Base-by-base conservation (phyloP, 2,797 vertebrate genomes). In the Sebastes nivosus region DNA sequence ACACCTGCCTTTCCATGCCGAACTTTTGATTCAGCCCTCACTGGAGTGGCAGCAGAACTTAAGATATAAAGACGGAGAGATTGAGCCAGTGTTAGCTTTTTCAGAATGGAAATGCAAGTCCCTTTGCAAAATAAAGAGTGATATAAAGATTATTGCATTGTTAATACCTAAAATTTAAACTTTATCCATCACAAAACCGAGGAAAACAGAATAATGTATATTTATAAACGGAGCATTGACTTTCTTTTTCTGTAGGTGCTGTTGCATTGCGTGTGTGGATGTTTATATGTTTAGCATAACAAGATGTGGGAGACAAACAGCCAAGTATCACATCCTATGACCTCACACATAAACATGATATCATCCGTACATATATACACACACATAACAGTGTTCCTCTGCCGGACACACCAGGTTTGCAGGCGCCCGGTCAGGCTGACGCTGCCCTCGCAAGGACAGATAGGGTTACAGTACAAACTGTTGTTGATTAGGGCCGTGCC, bases 381-480 rank as follows among this genome's bases (percentile, higher is more conserved):
- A 72, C 64, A 79, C 25, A 29, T 12, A 59, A 25, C 14, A 67
- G 79, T 32, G 80, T 80, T 79, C 14, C 85, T 87, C 72, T 73
- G 82, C 90, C 92, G 93, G 93, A 92, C 88, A 72, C 89, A 92
- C 88, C 83, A 92, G 89, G 86, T 89, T 81, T 85, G 85, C 82
- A 90, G 90, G 93, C 92, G 88, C 93, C 94, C 70, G 74, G 90
- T 88, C 86, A 84, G 89, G 82, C 93, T 91, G 88, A 87, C 74
- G 86, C 91, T 92, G 91, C 88, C 94, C 79, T 84, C n/a, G 85
- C 85, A 72, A 75, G 87, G 92, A 38, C 88, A 90, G 90, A 91
- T 96, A 92, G 87, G 90, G 93, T 96, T 96, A 95, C 96, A 95
- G 92, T 93, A 88, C 94, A 95, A 95, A 96, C 95, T 96, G 95